Base-by-base conservation (phyloP, 1,140 invertebrate species). In the Drosophila rufa region DNA sequence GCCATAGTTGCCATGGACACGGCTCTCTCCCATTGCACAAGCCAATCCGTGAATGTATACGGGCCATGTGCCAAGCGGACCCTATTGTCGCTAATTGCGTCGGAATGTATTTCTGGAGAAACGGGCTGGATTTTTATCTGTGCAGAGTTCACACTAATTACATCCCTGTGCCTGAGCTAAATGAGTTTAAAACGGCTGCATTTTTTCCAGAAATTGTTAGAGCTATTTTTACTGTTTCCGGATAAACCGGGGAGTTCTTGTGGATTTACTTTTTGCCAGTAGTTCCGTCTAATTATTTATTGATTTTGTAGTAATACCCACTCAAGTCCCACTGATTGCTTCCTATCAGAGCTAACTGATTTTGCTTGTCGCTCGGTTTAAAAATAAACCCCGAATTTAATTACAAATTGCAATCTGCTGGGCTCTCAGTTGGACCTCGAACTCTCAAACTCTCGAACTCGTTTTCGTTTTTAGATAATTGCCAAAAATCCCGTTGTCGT, bases 381-480 rank as follows among this genome's bases (percentile, higher is more conserved):
- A 46, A 75, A 68, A 77, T 59, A 77, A 48, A 51, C 46, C 40
- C 38, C 33, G 27, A 58, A 77, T 77, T 77, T 68, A 76, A 77
- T 77, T 77, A 77, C 47, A 50, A 77, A 69, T 45, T 56, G 45
- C 48, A 50, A 43, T 42, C 12, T 33, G 33, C 25, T 25, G 70
- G 48, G 15, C 7, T 22, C 38, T 45, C 6, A 0, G 14, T 15
- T 12, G 30, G 36, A 77, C 56, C 67, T 64, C 48, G 67, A 50
- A 70, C 69, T 66, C 30, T 33, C 30, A 7, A 33, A 33, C 19
- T 25, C 33, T 56, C 14, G 67, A 46, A 36, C 45, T 50, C 33
- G 33, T 15, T 56, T 40, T 40, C 48, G 62, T 65, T 46, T 55
- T 47, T 50, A 66, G 85, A 84, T 80, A 80, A 89, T 80, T 71